These are phyloP conservation scores for Ammodytes dubius DNA, from an alignment of 2,113 vertebrate genomes.

Conservation along the genomic window DNA sequence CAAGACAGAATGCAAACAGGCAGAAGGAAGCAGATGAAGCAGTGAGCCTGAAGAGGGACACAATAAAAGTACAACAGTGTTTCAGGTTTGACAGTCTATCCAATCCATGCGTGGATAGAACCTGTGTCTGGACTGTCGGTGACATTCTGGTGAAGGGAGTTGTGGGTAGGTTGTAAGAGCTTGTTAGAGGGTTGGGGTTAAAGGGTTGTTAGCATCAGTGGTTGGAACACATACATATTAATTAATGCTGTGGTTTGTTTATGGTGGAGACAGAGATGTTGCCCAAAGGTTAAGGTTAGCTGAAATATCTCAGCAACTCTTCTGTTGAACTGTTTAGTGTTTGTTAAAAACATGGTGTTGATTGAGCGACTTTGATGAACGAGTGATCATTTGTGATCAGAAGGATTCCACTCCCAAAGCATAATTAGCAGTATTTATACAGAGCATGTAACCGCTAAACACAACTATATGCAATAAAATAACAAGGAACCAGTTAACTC, in stretches of 20 bases:
- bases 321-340: background rate
- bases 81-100: background rate
- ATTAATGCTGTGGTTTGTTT: background rate
- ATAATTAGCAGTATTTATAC: conserved; percentile 5
- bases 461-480: conserved; percentile 1
- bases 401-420: conserved; percentile 24
- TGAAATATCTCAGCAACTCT: conserved; percentile 21
- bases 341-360: background rate
- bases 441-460: conserved; percentile 61
- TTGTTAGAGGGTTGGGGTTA: background rate
- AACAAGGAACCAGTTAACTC: too few relatives aligned
- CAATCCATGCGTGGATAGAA: conserved; percentile 18
- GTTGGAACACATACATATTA: background rate
- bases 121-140: conserved; percentile 3
- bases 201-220: conserved; percentile 19
- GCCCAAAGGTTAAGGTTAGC: background rate
- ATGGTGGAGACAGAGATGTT: conserved; percentile 40
- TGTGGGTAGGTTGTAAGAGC: background rate
- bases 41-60: conserved; percentile 45
- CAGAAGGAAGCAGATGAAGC: conserved; percentile 56
- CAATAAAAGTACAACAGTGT: conserved; percentile 16
- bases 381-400: conserved; percentile 65
- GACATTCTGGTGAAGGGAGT: conserved; percentile 14
- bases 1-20: conserved; percentile 52
- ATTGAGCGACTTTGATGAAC: conserved; percentile 19